Evolutionary conservation across 2,113 vertebrate genomes (phyloP), one percentile per base, ranked within the genome.

Genomic region (Oreochromis tanganicae): DNA sequence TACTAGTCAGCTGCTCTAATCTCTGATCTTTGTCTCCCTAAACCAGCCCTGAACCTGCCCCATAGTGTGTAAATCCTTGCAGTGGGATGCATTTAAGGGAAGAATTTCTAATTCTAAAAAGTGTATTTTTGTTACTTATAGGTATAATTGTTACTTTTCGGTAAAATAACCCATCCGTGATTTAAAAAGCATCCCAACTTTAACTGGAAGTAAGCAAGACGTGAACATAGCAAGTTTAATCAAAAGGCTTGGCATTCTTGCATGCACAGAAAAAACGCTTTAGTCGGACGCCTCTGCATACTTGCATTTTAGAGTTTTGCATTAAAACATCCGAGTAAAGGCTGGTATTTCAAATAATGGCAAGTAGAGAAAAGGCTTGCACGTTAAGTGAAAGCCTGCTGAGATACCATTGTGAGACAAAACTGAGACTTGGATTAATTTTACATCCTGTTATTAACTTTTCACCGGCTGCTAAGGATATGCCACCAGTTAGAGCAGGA

Each of bases 381-480:
- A 52, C 80, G 80, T 82, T 61, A 56, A 89, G 19, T 34, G 75
- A 78, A 80, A 75, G 5, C 29, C 48, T 80, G 41, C 63, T 56
- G 16, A 81, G 32, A 63, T 43, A 87, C 36, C 36, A 7, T 32
- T 55, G 34, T 43, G 79, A 80, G 79, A 73, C 54, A 5, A 85
- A 82, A 85, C 83, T 46, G 52, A 61, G 34, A 82, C 48, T 52
- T 32, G 55, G 81, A 86, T 84, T 68, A 80, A 84, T 90, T 92
- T 90, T 81, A 84, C 87, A 86, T 86, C 19, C 57, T 71, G 71
- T 87, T 50, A 82, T 89, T 90, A 88, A 87, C 52, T 84, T 88
- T 88, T 91, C 59, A 84, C 66, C 27, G 59, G 54, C 84, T 88
- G 68, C 63, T 56, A 32, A 75, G 46, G 79, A 88, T 88, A 81